Conservation (phyloP, 2,888 invertebrate genomes). For the Ochropleura plecta region DNA sequence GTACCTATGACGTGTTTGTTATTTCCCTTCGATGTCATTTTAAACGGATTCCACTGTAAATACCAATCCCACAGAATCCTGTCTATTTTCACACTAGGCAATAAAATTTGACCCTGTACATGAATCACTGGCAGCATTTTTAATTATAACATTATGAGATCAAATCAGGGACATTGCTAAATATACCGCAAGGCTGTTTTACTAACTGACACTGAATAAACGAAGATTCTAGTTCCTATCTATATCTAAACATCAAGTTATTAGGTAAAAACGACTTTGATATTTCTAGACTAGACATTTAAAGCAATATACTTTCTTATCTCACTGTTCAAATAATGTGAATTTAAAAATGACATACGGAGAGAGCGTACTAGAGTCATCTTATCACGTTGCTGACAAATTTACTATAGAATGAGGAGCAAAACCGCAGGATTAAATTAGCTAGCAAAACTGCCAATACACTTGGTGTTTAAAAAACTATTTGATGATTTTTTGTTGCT, state of each 20-base stretch:
- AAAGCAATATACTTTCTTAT: not conserved
- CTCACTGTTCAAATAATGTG: not conserved
- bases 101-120: not conserved
- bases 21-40: no score
- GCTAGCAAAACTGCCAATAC: no score
- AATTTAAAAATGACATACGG: no score
- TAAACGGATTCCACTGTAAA: no score
- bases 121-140: constrained; percentile 22
- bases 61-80: not conserved
- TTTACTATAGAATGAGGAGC: no score
- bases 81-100: not conserved
- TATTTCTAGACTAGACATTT: constrained; percentile 4
- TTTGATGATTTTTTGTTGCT: no score
- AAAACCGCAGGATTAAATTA: no score
- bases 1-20: no score
- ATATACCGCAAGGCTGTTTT: not conserved
- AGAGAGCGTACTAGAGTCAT: no score
- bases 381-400: no score
- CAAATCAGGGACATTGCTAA: not conserved
- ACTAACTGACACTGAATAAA: not conserved
- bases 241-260: constrained; percentile 13
- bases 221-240: constrained; percentile 1
- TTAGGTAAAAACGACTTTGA: not conserved
- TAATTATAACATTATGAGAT: not conserved
- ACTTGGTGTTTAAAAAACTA: no score